Conservation (phyloP, 2,888 invertebrate genomes). For the Machimus atricapillus region DNA sequence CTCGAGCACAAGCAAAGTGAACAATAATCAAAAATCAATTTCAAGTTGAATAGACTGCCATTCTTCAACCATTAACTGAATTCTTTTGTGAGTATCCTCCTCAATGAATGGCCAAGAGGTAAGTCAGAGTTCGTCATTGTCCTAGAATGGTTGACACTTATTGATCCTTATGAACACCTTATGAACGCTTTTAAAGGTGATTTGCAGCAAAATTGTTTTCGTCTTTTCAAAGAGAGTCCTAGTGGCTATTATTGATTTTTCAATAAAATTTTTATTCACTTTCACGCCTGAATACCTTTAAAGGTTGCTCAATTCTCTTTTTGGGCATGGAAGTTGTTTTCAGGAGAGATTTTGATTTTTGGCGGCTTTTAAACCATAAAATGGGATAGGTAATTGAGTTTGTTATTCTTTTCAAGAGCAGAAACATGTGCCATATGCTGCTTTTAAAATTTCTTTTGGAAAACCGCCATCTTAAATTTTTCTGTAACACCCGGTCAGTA, state of each 20-base stretch:
- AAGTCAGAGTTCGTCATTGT: constrained; percentile 16
- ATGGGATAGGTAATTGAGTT: background rate
- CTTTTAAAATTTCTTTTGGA: background rate
- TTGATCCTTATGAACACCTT: constrained; percentile 51
- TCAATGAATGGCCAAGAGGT: constrained; percentile 11
- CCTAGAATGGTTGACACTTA: constrained; percentile 46
- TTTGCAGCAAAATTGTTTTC: constrained; percentile 43
- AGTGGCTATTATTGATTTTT: background rate
- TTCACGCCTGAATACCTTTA: background rate
- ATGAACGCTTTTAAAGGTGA: constrained; percentile 51
- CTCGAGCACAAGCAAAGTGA: constrained; percentile 43
- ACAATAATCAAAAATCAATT: constrained; percentile 53
- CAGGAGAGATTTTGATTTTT: background rate
- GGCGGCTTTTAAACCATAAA: background rate
- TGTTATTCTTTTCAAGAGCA: background rate
- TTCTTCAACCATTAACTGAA: constrained; percentile 50
- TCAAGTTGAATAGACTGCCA: constrained; percentile 50
- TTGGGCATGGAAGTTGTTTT: background rate
- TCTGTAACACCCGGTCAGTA: background rate
- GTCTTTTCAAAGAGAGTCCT: background rate
- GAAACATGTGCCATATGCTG: background rate
- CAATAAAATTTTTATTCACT: background rate
- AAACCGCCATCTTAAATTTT: background rate
- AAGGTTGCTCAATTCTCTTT: background rate
- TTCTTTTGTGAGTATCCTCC: constrained; percentile 46